These are phyloP conservation scores for Aphaenogaster rudis DNA, from an alignment of 1,140 invertebrate genomes.

Conservation along the genomic window DNA sequence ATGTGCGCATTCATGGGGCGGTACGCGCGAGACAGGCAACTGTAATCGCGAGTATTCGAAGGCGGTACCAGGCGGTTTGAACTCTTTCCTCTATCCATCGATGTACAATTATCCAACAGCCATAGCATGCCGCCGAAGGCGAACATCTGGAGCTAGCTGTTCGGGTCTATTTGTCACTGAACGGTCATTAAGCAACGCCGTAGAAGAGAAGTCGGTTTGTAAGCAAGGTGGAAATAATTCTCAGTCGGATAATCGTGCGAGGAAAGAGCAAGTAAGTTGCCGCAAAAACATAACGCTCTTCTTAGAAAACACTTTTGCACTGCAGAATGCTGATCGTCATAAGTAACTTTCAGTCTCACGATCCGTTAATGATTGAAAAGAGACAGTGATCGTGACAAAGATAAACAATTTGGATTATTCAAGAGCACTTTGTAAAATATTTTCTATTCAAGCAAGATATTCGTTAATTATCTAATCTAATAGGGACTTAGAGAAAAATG, in stretches of 20 bases:
- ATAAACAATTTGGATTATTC: slow-evolving; percentile 28
- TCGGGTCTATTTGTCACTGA: slow-evolving; percentile 80
- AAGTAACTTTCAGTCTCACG: slow-evolving; percentile 68
- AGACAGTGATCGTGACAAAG: background rate
- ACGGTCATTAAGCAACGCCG: slow-evolving; percentile 76
- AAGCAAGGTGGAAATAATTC: slow-evolving; percentile 71
- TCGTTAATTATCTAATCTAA: slow-evolving; percentile 47
- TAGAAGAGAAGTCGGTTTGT: slow-evolving; percentile 68
- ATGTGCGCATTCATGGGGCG: slow-evolving; percentile 57
- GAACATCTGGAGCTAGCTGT: slow-evolving; percentile 70
- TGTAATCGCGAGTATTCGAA: slow-evolving; percentile 29
- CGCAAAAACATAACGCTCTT: slow-evolving; percentile 78
- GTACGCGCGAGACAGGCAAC: slow-evolving; percentile 27
- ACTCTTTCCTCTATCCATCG: slow-evolving; percentile 66
- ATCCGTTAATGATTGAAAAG: slow-evolving; percentile 33
- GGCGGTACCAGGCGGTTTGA: slow-evolving; percentile 42
- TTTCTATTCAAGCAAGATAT: slow-evolving; percentile 11
- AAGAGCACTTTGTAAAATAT: background rate
- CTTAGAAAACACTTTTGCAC: slow-evolving; percentile 76
- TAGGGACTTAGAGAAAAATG: slow-evolving; percentile 24
- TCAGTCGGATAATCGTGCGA: slow-evolving; percentile 60
- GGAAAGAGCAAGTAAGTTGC: slow-evolving; percentile 64
- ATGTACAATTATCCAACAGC: slow-evolving; percentile 80
- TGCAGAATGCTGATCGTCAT: slow-evolving; percentile 75
- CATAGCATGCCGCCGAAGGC: slow-evolving; percentile 71